Conservation (phyloP, 2,797 vertebrate species). For the Sebastolobus alascanus region DNA sequence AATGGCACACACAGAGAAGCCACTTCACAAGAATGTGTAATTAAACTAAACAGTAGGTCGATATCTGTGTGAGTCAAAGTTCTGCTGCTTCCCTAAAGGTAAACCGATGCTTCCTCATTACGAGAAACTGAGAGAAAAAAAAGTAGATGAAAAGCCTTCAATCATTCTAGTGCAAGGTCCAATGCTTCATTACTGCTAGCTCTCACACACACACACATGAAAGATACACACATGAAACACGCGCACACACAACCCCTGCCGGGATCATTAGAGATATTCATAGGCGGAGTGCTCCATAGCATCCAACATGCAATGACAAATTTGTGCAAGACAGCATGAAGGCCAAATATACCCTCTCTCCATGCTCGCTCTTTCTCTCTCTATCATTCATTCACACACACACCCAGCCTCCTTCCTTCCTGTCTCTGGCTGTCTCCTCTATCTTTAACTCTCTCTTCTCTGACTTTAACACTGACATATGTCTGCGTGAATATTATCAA, state of each 20-base stretch:
- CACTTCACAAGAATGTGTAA: slow-evolving; percentile 44
- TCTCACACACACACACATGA: slow-evolving; percentile 9
- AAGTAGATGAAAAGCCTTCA: slow-evolving; percentile 38
- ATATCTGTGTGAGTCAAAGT: slow-evolving; percentile 28
- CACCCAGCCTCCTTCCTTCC: neutral
- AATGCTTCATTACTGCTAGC: slow-evolving; percentile 56
- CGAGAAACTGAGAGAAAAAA: slow-evolving; percentile 19
- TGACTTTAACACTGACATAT: slow-evolving; percentile 6
- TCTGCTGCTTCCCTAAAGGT: slow-evolving; percentile 37
- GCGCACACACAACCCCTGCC: slow-evolving; percentile 29
- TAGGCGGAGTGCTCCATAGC: slow-evolving; percentile 47
- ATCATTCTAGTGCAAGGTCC: slow-evolving; percentile 57
- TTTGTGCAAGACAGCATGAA: slow-evolving; percentile 74
- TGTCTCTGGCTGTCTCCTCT: slow-evolving; percentile 21
- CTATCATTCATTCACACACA: slow-evolving; percentile 7
- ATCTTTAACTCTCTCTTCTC: slow-evolving; percentile 46
- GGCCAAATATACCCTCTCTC: slow-evolving; percentile 69
- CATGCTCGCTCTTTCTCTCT: slow-evolving; percentile 17
- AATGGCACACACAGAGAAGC: slow-evolving; percentile 3
- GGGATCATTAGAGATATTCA: slow-evolving; percentile 64
- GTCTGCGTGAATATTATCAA: slow-evolving; percentile 9
- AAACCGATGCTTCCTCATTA: slow-evolving; percentile 58
- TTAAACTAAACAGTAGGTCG: slow-evolving; percentile 27
- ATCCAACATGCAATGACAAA: slow-evolving; percentile 70
- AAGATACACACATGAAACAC: slow-evolving; percentile 12